Conservation (phyloP, 2,797 vertebrate species). For the Podarcis siculus region DNA sequence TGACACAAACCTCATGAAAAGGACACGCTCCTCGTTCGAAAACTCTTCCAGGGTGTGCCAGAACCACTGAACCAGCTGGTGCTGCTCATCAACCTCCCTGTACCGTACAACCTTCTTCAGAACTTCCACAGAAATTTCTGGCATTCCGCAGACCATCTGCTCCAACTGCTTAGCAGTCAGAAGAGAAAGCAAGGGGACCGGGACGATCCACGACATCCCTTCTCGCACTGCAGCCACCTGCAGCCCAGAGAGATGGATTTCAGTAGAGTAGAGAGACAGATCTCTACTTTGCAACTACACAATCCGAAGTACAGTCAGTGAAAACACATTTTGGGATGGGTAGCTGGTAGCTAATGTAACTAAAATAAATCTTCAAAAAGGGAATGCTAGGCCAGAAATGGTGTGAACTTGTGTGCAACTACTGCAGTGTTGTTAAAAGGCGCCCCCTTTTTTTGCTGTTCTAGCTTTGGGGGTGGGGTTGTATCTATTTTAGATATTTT, state of each 20-base stretch:
- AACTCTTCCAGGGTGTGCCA: constrained; percentile 85
- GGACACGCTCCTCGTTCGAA: constrained; percentile 85
- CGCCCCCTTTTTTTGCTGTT: too few relatives aligned
- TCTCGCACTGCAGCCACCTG: constrained; percentile 86
- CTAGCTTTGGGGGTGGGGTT: too few relatives aligned
- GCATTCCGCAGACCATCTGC: constrained; percentile 87
- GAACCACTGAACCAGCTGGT: constrained; percentile 86
- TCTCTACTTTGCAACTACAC: too few relatives aligned
- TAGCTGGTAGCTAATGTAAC: too few relatives aligned
- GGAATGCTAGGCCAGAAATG: too few relatives aligned
- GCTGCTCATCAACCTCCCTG: constrained; percentile 85
- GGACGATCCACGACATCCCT: constrained; percentile 87
- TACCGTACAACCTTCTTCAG: constrained; percentile 86
- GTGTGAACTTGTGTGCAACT: too few relatives aligned
- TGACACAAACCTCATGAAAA: constrained; percentile 87
- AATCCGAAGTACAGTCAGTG: too few relatives aligned
- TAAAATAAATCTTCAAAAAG: too few relatives aligned
- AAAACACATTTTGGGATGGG: too few relatives aligned
- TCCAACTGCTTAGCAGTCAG: constrained; percentile 85
- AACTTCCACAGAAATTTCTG: constrained; percentile 85
- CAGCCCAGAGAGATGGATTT: neutral
- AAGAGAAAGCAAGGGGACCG: constrained; percentile 83
- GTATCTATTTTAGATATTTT: too few relatives aligned
- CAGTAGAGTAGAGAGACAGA: too few relatives aligned
- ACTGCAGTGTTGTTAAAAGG: too few relatives aligned